Evolutionary conservation across 2,113 vertebrate genomes (phyloP).

Genomic region (Paradoxurus hermaphroditus): DNA sequence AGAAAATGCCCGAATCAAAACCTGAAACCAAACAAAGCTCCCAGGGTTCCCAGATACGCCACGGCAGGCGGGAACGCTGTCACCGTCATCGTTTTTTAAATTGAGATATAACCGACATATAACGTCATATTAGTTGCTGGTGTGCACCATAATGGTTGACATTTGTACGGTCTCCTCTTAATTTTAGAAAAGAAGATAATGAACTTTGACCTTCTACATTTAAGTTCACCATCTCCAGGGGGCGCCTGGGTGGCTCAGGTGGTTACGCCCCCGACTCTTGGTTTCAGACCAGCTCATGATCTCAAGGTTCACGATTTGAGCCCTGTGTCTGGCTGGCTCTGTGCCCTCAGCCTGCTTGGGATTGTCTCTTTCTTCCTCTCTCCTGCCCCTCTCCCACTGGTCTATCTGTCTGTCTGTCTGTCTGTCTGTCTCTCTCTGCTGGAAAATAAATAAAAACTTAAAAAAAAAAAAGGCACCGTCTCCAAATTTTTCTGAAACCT

Average conservation of each 20-base stretch:
- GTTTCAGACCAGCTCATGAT: too few species aligned
- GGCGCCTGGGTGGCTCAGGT: too few species aligned
- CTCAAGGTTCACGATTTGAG: too few species aligned
- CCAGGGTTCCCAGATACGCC: not conserved
- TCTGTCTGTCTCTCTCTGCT: too few species aligned
- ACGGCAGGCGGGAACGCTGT: not conserved
- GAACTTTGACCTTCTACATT: conserved; percentile 9
- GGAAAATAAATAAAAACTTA: too few species aligned
- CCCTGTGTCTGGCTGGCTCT: too few species aligned
- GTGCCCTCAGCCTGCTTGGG: too few species aligned
- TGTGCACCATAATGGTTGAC: not conserved
- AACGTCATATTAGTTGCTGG: not conserved
- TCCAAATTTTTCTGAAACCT: not conserved
- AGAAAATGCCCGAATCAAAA: not conserved
- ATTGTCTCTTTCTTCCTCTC: too few species aligned
- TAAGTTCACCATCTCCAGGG: not conserved
- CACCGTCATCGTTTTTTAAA: not conserved
- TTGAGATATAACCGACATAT: not conserved
- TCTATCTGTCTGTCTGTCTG: too few species aligned
- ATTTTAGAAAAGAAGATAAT: conserved; percentile 18
- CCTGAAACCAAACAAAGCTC: not conserved
- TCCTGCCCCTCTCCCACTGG: too few species aligned
- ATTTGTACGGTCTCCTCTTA: not conserved
- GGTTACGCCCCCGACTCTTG: too few species aligned
- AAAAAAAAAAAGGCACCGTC: not conserved